These are phyloP conservation scores for Pterocles burchelli DNA, from an alignment of 2,113 vertebrate species.

Conservation along the genomic window DNA sequence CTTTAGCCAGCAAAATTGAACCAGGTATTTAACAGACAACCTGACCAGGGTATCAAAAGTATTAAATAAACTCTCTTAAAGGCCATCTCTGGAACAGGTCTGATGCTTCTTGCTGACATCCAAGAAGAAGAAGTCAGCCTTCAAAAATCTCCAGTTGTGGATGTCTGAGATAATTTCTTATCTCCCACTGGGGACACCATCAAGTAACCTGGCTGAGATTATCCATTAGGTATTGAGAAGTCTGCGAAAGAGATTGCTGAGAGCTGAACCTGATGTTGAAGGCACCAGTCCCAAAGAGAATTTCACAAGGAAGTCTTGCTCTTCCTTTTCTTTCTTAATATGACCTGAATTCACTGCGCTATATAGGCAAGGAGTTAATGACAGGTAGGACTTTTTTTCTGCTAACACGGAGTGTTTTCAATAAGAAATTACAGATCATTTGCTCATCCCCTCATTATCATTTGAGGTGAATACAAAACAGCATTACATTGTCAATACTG, in stretches of 20 bases:
- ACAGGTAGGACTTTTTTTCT: neutral
- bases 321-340: neutral
- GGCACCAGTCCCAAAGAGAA: neutral
- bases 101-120: neutral
- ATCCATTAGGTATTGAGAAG: neutral
- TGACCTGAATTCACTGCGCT: neutral
- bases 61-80: neutral
- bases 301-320: neutral
- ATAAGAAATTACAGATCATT: neutral
- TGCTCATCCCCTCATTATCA: neutral
- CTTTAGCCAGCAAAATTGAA: neutral
- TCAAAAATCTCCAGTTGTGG: neutral
- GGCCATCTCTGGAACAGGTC: neutral
- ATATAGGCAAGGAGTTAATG: neutral
- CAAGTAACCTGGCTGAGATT: neutral
- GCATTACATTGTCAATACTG: no score
- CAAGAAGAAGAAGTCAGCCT: neutral
- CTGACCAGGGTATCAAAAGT: neutral
- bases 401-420: neutral
- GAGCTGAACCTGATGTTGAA: neutral
- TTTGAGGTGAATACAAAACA: fast-evolving
- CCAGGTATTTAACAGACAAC: neutral
- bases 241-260: neutral
- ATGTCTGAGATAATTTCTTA: neutral
- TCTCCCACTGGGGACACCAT: neutral